Conservation (phyloP, 2,888 invertebrate species). For the Drosophila putrida region DNA sequence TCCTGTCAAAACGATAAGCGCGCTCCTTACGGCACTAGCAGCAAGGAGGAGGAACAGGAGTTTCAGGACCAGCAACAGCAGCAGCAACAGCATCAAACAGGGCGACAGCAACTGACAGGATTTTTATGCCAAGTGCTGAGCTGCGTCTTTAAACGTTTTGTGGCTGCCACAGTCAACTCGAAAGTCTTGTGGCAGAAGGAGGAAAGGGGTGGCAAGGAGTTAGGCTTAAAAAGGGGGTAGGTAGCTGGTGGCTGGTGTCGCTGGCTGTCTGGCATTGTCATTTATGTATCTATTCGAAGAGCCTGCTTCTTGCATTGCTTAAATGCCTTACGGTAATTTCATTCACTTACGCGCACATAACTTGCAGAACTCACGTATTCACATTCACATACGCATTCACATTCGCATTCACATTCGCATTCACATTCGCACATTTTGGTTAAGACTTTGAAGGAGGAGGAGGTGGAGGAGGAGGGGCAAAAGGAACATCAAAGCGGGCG, state of each 20-base stretch:
- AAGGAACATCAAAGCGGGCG: slow-evolving; percentile 47
- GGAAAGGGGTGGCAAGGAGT: not conserved
- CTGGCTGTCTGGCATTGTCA: slow-evolving; percentile 74
- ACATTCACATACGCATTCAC: slow-evolving; percentile 66
- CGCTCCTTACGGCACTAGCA: slow-evolving; percentile 60
- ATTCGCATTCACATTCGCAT: slow-evolving; percentile 61
- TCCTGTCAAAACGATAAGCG: slow-evolving; percentile 82
- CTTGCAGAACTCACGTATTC: slow-evolving; percentile 84
- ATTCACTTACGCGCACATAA: slow-evolving; percentile 84
- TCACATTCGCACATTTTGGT: slow-evolving; percentile 66
- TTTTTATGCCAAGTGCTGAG: slow-evolving; percentile 79
- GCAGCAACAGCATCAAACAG: slow-evolving; percentile 4
- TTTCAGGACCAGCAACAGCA: slow-evolving; percentile 24
- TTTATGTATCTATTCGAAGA: slow-evolving; percentile 78
- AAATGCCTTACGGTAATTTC: slow-evolving; percentile 84
- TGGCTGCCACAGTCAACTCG: slow-evolving; percentile 37
- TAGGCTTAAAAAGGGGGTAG: not conserved
- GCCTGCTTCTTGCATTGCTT: slow-evolving; percentile 75
- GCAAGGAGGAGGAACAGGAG: slow-evolving; percentile 9
- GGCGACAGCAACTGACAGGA: slow-evolving; percentile 46
- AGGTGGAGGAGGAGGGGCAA: no score
- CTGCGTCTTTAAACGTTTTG: slow-evolving; percentile 79
- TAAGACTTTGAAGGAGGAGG: slow-evolving; percentile 2
- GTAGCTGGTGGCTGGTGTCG: slow-evolving; percentile 31
- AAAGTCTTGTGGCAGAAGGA: not conserved